Evolutionary conservation across 2,888 invertebrate species (phyloP), one percentile per base, ranked within the genome.

Genomic region (Noctua janthina): DNA sequence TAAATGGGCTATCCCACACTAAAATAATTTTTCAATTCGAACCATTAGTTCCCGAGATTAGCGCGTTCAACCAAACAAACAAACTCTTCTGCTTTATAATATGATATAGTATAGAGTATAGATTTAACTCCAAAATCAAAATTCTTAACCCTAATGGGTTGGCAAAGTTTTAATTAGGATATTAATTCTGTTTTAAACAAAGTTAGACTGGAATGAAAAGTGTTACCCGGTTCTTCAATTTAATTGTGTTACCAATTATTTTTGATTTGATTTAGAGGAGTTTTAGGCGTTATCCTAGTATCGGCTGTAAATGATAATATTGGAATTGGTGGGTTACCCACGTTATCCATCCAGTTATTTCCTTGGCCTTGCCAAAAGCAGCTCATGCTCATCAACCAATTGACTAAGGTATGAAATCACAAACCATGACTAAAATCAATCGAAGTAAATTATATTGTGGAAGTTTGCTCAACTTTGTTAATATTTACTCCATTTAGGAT

Each of bases 141-240:
- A 64, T 78, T 62, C 10, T 13, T 69, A 54, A 78, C 54, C 62
- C 11, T 49, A 81, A 64, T 69, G 23, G 68, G 29, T 84, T 78
- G 62, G 51, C 54, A 29, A 85, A 82, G 54, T 81, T 82, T 72
- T 72, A 72, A 82, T 85, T 62, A 62, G 46, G 23, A 54, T 39
- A 72, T 68, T 72, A 80, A 68, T 85, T 71, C n/a, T 68, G 67
- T 81, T 72, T 68, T 39, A 62, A 85, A 80, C 81, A 72, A 62
- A 81, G 81, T 82, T 80, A 39, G 11, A 15, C 15, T 49, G 17
- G 20, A 84, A 69, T 69, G 20, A 79, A 56, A 39, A 75, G 69
- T 64, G 23, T 39, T 64, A 56, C 46, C 8, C 17, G 29, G 35
- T 62, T 39, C 20, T n/a, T 71, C 51, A 85, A 71, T 71, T 35